phyloP scores from a whole-genome alignment of 1,140 invertebrate species.

The Apis cerana region DNA sequence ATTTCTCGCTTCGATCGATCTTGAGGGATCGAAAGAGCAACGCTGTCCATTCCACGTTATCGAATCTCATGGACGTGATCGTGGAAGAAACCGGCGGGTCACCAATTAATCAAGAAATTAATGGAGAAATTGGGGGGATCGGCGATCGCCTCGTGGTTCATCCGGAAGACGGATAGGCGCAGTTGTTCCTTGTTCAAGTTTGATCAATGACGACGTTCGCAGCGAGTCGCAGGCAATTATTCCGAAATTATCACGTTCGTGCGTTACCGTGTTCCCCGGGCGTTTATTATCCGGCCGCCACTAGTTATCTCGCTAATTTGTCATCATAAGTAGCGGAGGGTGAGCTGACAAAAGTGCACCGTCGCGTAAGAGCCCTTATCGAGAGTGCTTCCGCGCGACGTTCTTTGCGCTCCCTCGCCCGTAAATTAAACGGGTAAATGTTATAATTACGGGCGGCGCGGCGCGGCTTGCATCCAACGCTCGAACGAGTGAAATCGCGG shows the following conservation, averaged over 20 bases:
- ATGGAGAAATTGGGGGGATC: constrained; percentile 25
- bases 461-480: neutral
- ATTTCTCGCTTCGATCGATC: neutral
- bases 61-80: constrained; percentile 21
- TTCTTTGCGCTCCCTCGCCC: constrained; percentile 35
- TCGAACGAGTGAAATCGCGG: neutral
- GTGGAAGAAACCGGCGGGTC: constrained; percentile 11
- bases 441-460: constrained; percentile 39
- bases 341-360: constrained; percentile 52
- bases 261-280: constrained; percentile 28
- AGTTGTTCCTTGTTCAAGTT: constrained; percentile 16
- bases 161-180: constrained; percentile 22
- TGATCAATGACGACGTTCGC: constrained; percentile 45
- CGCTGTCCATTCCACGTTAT: neutral
- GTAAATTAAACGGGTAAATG: constrained; percentile 38
- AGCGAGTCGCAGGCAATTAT: constrained; percentile 46
- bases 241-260: constrained; percentile 56
- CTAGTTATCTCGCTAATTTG: constrained; percentile 66
- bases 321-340: constrained; percentile 55
- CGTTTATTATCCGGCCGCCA: constrained; percentile 62
- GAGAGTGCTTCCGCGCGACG: constrained; percentile 29
- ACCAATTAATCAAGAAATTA: constrained; percentile 57
- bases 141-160: neutral
- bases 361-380: constrained; percentile 46
- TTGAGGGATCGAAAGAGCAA: neutral